Evolutionary conservation across 2,888 invertebrate genomes (phyloP).

Genomic region (Lottia gigantea): DNA sequence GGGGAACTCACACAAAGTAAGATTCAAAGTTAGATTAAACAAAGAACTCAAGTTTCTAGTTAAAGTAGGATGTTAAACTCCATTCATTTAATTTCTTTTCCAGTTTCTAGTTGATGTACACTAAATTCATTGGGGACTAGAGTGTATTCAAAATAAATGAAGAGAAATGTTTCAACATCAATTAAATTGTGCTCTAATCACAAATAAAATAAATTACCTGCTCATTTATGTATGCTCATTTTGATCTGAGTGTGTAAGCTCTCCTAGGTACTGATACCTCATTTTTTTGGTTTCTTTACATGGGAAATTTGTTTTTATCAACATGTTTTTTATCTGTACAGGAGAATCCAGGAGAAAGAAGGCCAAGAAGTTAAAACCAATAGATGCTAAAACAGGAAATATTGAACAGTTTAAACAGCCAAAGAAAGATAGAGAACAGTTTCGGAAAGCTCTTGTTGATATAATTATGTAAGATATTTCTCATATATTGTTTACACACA

Average conservation of each 20-base stretch:
- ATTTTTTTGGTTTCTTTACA: not conserved
- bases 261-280: not conserved
- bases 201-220: too few species aligned
- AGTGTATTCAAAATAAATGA: too few species aligned
- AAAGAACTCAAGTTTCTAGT: too few species aligned
- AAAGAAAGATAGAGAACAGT: conserved; percentile 80
- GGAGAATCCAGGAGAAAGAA: conserved; percentile 56
- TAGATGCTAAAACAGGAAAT: conserved; percentile 41
- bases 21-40: too few species aligned
- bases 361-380: conserved; percentile 48
- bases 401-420: conserved; percentile 55
- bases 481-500: not conserved
- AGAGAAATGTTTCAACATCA: too few species aligned
- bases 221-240: too few species aligned
- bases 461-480: conserved; percentile 73
- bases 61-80: too few species aligned
- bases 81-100: too few species aligned
- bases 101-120: too few species aligned
- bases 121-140: too few species aligned
- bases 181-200: too few species aligned
- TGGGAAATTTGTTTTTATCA: not conserved
- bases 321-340: conserved; percentile 30
- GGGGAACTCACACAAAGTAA: conserved; percentile 65
- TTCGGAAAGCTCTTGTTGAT: conserved; percentile 82
- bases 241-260: too few species aligned